A percentile compares a stretch with the other conserved stretches of the same genome.
phyloP scores from a whole-genome alignment of 1,140 invertebrate genomes.

The Lepeophtheirus salmonis region DNA sequence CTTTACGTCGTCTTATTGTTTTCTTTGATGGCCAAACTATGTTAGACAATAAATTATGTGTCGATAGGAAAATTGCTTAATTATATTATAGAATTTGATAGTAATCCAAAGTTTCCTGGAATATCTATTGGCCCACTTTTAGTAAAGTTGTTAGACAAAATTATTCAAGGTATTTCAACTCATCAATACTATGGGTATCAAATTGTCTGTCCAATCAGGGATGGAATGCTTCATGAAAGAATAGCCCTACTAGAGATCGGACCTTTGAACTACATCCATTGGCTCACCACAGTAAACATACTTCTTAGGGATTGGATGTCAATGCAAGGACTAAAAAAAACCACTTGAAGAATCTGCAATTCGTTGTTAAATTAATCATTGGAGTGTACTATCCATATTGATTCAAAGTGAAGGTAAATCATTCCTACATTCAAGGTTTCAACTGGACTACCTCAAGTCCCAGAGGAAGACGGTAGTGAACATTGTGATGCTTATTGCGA shows the following conservation, averaged over 20 bases:
- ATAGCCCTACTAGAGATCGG: conserved; percentile 11
- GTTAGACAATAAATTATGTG: conserved; percentile 13
- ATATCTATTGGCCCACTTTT: conserved; percentile 17
- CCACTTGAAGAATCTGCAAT: conserved; percentile 12
- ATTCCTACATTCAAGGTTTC: conserved; percentile 13
- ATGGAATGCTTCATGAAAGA: conserved; percentile 15
- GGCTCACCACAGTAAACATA: conserved; percentile 17
- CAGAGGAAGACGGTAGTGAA: conserved; percentile 13
- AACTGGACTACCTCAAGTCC: conserved; percentile 16
- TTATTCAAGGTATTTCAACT: conserved; percentile 17
- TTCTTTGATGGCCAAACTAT: conserved; percentile 16
- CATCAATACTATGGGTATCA: conserved; percentile 18
- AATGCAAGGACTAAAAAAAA: conserved; percentile 14
- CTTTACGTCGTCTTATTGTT: too few relatives aligned
- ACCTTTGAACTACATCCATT: conserved; percentile 8
- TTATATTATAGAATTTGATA: conserved; percentile 13
- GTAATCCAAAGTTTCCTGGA: conserved; percentile 15
- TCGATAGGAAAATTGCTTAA: conserved; percentile 15
- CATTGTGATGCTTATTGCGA: too few relatives aligned
- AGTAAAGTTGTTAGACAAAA: conserved; percentile 13
- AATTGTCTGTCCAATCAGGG: conserved; percentile 17
- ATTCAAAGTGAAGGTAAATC: conserved; percentile 14
- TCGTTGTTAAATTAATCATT: conserved; percentile 15
- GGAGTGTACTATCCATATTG: conserved; percentile 16
- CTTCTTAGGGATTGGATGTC: conserved; percentile 15